Evolutionary conservation across 2,888 invertebrate species (phyloP).

Genomic region (Drosophila parthenogenetica): DNA sequence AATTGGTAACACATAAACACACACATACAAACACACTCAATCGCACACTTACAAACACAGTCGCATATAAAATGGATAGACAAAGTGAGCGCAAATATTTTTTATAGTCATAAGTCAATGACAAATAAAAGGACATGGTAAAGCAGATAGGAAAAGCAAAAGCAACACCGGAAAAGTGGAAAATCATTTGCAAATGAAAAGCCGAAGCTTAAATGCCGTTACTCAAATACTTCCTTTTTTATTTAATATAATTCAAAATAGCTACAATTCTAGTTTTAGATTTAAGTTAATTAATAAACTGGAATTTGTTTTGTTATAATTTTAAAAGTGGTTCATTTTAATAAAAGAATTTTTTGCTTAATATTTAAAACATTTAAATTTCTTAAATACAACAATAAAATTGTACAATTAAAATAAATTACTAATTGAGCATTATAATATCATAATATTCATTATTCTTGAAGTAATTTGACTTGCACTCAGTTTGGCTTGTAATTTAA

Average conservation of each 20-base stretch:
- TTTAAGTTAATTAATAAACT: no score
- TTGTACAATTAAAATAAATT: background rate
- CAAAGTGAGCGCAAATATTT: conserved; percentile 47
- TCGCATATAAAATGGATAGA: conserved; percentile 21
- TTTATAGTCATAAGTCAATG: conserved; percentile 43
- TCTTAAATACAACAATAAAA: no score
- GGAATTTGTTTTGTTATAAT: no score
- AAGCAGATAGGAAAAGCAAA: conserved; percentile 5
- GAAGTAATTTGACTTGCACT: background rate
- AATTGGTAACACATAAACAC: conserved; percentile 54
- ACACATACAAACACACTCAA: conserved; percentile 23
- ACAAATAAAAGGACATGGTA: conserved; percentile 30
- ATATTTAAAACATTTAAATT: no score
- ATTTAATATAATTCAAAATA: no score
- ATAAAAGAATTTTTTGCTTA: no score
- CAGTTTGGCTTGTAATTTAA: background rate
- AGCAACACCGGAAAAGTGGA: background rate
- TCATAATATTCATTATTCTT: background rate
- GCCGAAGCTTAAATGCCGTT: conserved; percentile 19
- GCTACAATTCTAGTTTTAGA: no score
- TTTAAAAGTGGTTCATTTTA: no score
- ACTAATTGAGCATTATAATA: background rate
- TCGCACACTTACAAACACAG: conserved; percentile 5
- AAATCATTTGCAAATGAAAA: background rate
- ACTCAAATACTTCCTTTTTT: no score